Base-by-base conservation (phyloP, 2,113 vertebrate genomes). In the Piliocolobus tephrosceles region DNA sequence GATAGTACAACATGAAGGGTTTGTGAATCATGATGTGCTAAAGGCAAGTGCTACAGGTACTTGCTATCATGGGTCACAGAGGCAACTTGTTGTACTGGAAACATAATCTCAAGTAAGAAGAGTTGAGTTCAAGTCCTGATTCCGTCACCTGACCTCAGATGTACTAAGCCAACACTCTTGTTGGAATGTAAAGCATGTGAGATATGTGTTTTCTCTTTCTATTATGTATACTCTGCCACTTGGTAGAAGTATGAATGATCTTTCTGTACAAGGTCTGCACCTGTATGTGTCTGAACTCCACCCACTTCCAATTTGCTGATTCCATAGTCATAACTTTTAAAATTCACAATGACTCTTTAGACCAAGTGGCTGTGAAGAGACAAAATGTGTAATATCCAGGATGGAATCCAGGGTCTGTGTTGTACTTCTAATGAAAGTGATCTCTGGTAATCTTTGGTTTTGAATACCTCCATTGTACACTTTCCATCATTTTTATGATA, bases 401-500 rank as follows among this genome's bases (percentile, higher is more conserved):
- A 70, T 58, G 52, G 82, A 85, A 43, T 50, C 38, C 32, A 16
- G 68, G 35, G 20, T 47, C 95, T 16, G 72, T 7, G 18, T 47
- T 72, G 20, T 43, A 47, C 86, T 47, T 95, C 82, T 85, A 57
- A 64, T 81, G 87, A 98, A 98, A 97, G 97, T 92, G 90, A 97
- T 97, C 87, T 94, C 96, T 88, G 91, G 89, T 91, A 89, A 93
- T 88, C 95, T 88, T 94, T 97, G 93, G 45, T 97, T 95, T 97
- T 97, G 93, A 98, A 96, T 96, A 88, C 57, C 50, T 97, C 94
- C 52, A 4, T 2, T 92, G 97, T 95, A 85, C 18, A 14, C 14
- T 45, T 97, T 98, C 64, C 75, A 93, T 98, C 90, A 98, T 97
- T 98, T 98, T 98, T 98, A 98, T 95, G 87, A 40, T 94, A 96